Evolutionary conservation across 2,888 invertebrate species (phyloP).

Genomic region (Lithodes maja): DNA sequence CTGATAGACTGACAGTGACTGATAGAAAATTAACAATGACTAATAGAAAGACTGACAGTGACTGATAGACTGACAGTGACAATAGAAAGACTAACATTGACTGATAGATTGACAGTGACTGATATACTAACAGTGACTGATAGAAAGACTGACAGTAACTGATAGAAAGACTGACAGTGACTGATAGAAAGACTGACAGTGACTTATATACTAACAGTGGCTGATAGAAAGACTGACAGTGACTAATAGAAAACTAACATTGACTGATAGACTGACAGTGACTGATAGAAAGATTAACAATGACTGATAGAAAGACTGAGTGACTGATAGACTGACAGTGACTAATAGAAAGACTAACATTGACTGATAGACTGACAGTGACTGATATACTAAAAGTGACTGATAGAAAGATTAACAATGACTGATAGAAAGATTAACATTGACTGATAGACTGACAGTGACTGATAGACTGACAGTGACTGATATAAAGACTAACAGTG

Average conservation of each 20-base stretch:
- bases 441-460: neutral
- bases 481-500: neutral
- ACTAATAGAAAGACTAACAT: neutral
- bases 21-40: neutral
- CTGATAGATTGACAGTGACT: neutral
- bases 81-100: neutral
- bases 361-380: neutral
- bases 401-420: neutral
- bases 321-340: neutral
- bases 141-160: neutral
- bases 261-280: neutral
- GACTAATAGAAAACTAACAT: neutral
- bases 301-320: neutral
- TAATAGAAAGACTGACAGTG: neutral
- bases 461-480: neutral
- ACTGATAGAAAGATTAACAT: neutral
- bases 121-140: neutral
- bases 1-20: neutral
- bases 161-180: neutral
- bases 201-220: neutral
- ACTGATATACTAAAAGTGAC: neutral
- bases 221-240: neutral
- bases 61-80: slow-evolving; percentile 4
- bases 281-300: neutral
- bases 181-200: neutral